Percentiles rank a stretch among this genome's conserved stretches.
Conservation (phyloP, 2,888 invertebrate species). For the Aquatica leii region DNA sequence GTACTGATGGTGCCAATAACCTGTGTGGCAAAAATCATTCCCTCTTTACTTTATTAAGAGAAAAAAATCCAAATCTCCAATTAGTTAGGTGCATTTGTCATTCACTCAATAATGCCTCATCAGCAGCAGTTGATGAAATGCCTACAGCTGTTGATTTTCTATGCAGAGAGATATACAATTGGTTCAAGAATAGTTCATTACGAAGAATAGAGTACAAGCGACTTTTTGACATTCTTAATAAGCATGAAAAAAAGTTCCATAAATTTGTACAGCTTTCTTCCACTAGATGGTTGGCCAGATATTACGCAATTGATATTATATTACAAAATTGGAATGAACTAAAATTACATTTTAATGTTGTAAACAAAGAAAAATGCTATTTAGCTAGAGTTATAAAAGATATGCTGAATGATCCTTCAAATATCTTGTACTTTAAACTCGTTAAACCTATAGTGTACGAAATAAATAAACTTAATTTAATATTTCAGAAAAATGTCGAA, state of each 20-base stretch:
- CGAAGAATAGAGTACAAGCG: conserved; percentile 36
- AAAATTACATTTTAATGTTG: conserved; percentile 31
- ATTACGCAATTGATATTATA: conserved; percentile 37
- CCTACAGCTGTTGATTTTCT: conserved; percentile 41
- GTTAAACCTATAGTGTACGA: background rate
- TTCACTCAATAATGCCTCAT: conserved; percentile 36
- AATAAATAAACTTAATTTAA: background rate
- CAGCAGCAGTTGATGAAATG: too few relatives aligned
- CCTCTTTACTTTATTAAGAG: conserved; percentile 40
- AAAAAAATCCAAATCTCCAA: conserved; percentile 35
- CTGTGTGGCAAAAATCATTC: conserved; percentile 43
- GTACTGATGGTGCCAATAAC: conserved; percentile 45
- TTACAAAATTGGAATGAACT: conserved; percentile 37
- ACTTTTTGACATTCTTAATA: conserved; percentile 37
- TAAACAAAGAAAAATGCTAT: too few relatives aligned
- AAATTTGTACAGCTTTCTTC: conserved; percentile 3
- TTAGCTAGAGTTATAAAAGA: too few relatives aligned
- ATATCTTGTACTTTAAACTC: background rate
- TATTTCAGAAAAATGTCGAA: background rate
- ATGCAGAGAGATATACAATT: conserved; percentile 38
- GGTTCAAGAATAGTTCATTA: too few relatives aligned
- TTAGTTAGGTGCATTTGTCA: conserved; percentile 41
- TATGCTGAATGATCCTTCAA: too few relatives aligned
- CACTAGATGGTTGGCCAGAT: conserved; percentile 37
- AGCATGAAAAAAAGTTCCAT: conserved; percentile 18